phyloP scores from a whole-genome alignment of 2,113 vertebrate species.

The Chaetodon auriga region DNA sequence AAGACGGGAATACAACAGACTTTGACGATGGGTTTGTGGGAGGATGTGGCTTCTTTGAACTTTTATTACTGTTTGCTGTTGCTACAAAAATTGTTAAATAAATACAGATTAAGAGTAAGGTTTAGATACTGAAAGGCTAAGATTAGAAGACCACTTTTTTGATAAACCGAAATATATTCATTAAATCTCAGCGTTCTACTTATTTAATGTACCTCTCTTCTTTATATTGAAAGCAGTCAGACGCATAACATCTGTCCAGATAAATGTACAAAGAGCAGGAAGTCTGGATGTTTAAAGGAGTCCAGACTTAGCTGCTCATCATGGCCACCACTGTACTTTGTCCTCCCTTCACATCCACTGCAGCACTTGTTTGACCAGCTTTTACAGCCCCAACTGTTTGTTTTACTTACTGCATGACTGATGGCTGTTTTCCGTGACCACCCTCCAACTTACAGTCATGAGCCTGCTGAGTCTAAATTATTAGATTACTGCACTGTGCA shows the following conservation, averaged over 20 bases:
- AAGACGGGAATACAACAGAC: constrained; percentile 30
- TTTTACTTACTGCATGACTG: constrained; percentile 61
- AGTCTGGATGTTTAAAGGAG: constrained; percentile 51
- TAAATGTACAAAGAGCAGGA: constrained; percentile 44
- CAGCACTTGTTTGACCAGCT: constrained; percentile 55
- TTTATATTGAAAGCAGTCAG: constrained; percentile 26
- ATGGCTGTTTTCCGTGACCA: constrained; percentile 49
- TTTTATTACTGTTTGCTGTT: constrained; percentile 25
- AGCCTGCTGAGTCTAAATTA: constrained; percentile 35
- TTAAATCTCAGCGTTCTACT: constrained; percentile 1
- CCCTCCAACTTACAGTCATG: constrained; percentile 37
- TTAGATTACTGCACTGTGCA: constrained; percentile 44
- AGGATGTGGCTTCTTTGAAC: constrained; percentile 48
- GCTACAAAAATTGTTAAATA: not conserved
- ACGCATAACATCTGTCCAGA: constrained; percentile 33
- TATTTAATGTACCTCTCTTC: not conserved
- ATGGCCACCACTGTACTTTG: constrained; percentile 43
- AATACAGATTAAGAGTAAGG: not conserved
- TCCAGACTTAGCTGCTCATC: constrained; percentile 34
- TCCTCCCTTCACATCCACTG: constrained; percentile 17
- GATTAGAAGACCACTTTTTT: not conserved
- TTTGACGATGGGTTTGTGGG: constrained; percentile 10
- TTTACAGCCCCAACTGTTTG: constrained; percentile 57
- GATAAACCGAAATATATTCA: not conserved
- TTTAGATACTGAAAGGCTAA: not conserved